Evolutionary conservation across 2,113 vertebrate genomes (phyloP), one percentile per base, ranked within the genome.

Genomic region (Tretioscincus oriximinensis): DNA sequence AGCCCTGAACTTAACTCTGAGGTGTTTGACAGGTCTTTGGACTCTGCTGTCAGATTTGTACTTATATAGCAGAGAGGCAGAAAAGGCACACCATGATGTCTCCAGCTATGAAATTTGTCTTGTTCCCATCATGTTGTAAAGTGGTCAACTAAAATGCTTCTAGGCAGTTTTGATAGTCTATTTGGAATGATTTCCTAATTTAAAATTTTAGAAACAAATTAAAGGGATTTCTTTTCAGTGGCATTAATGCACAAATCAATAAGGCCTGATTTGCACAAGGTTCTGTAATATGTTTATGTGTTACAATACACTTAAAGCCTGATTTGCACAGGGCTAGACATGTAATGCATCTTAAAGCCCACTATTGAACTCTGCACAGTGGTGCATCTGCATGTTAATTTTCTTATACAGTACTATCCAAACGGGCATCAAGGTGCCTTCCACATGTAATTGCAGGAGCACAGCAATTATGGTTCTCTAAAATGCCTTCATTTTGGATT

Each of bases 21-120:
- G 81, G 47, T 85, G 75, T 71, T 84, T 85, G 90, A 87, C 85
- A 86, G 83, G 82, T 84, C 71, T 91, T 91, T 90, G 91, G 90
- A 91, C 86, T 90, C 81, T 83, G 86, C 71, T 86, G 35, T 84
- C 83, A 84, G 71, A 72, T 78, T 76, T 84, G 84, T 78, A 61
- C 83, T 86, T 88, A 77, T 72, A 79, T 65, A 78, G 9, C 61
- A 93, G 47, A 66, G 77, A 76, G 71, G 76, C 51, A 88, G 73
- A 78, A 89, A 88, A 65, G 67, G 66, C 21, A 24, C 45, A 80
- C 4, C 81, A 76, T 49, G 72, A 49, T 75, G 47, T 8, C 78
- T 85, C 64, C 45, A 18, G 18, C 60, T 73, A 26, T 21, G 70
- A 54, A 51, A 54, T 84, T 81, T 22, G 90, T 74, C 47, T 71